A percentile compares a stretch with the other conserved stretches of the same genome.
phyloP scores from a whole-genome alignment of 2,888 invertebrate genomes.

The Crepidodera aurea region DNA sequence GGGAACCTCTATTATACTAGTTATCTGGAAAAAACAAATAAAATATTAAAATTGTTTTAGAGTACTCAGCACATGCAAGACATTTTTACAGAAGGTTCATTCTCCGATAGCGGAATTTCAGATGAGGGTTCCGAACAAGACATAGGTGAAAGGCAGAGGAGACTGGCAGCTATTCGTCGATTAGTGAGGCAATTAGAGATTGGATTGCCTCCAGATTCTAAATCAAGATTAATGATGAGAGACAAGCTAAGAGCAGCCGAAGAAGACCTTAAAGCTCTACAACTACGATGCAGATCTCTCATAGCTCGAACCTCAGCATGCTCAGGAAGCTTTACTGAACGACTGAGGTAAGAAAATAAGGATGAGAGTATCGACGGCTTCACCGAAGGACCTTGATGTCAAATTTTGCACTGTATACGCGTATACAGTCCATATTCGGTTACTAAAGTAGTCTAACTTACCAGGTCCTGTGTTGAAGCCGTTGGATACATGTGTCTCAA shows the following conservation, averaged over 20 bases:
- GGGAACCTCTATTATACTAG: too few relatives aligned
- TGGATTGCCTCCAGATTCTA: slow-evolving; percentile 72
- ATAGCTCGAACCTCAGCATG: slow-evolving; percentile 65
- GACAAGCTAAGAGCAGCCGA: slow-evolving; percentile 77
- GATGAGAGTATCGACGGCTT: not conserved
- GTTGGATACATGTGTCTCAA: too few relatives aligned
- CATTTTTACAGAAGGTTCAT: slow-evolving; percentile 67
- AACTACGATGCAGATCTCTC: slow-evolving; percentile 74
- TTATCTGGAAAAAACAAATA: too few relatives aligned
- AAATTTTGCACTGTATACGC: too few relatives aligned
- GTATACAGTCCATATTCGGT: too few relatives aligned
- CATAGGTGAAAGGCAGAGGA: slow-evolving; percentile 71
- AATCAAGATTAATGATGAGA: slow-evolving; percentile 70
- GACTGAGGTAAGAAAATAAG: slow-evolving; percentile 41
- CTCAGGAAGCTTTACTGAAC: slow-evolving; percentile 35
- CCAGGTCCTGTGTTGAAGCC: too few relatives aligned
- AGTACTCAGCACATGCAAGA: slow-evolving; percentile 44
- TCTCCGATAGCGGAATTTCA: slow-evolving; percentile 81
- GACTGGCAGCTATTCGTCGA: slow-evolving; percentile 72
- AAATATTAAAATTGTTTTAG: not conserved
- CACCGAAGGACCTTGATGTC: too few relatives aligned
- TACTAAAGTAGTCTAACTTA: too few relatives aligned
- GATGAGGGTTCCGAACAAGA: slow-evolving; percentile 77
- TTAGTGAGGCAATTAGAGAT: slow-evolving; percentile 73
- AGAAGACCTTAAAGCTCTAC: slow-evolving; percentile 73